These are phyloP conservation scores for Paragorgia papillata DNA, from an alignment of 92 coral and sea anemone species.

Conservation along the genomic window DNA sequence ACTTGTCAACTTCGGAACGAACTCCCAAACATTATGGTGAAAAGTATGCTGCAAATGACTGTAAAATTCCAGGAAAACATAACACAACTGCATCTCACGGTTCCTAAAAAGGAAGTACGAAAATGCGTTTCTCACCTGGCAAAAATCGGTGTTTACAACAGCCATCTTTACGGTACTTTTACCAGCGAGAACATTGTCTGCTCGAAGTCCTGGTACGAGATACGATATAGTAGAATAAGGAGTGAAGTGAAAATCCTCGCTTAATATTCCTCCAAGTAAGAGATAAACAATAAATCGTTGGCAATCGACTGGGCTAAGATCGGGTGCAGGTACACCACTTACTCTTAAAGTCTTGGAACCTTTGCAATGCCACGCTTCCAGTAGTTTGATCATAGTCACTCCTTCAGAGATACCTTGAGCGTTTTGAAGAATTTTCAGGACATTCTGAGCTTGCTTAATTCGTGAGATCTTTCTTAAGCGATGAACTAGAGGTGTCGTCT, in stretches of 20 bases:
- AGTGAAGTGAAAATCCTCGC: slow-evolving; percentile 93
- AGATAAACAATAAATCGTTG: slow-evolving; percentile 79
- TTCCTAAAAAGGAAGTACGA: too few relatives aligned
- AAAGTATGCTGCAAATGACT: too few relatives aligned
- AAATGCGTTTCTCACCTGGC: slow-evolving; percentile 5
- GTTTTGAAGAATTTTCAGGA: slow-evolving; percentile 74
- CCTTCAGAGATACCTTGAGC: slow-evolving; percentile 76
- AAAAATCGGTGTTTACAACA: neutral
- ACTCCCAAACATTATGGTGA: too few relatives aligned
- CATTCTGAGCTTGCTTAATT: slow-evolving; percentile 59
- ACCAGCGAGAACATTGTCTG: slow-evolving; percentile 56
- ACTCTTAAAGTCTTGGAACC: slow-evolving; percentile 79
- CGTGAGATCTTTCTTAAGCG: slow-evolving; percentile 56
- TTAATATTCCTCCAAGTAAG: slow-evolving; percentile 76
- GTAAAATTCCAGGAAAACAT: too few relatives aligned
- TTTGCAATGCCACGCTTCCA: slow-evolving; percentile 90
- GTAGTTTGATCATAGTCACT: slow-evolving; percentile 81
- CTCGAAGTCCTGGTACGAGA: slow-evolving; percentile 82
- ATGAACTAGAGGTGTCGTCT: neutral
- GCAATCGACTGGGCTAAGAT: slow-evolving; percentile 71
- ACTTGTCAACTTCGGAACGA: too few relatives aligned
- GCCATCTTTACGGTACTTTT: slow-evolving; percentile 61
- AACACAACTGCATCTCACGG: too few relatives aligned
- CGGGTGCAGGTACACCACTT: slow-evolving; percentile 63
- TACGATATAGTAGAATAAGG: slow-evolving; percentile 92